phyloP scores from a whole-genome alignment of 2,888 invertebrate species.

The Andrena haemorrhoa region DNA sequence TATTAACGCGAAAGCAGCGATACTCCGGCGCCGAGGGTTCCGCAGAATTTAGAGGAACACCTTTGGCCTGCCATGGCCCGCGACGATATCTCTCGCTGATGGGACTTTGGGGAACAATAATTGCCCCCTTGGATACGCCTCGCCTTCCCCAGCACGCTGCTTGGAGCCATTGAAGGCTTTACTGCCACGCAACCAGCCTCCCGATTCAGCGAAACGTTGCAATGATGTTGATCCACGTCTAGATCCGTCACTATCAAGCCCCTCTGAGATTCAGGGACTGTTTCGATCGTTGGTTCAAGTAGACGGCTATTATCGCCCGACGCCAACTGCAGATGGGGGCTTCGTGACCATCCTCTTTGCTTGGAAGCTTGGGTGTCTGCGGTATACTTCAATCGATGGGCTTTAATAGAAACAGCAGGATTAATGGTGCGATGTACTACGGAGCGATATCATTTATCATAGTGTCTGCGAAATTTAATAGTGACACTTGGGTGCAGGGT shows the following conservation, averaged over 20 bases:
- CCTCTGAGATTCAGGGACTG: not conserved
- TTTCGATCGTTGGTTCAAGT: not conserved
- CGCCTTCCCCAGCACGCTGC: constrained; percentile 57
- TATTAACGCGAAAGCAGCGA: constrained; percentile 55
- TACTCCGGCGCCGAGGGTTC: constrained; percentile 32
- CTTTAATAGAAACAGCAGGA: no score
- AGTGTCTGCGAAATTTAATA: no score
- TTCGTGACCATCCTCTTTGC: not conserved
- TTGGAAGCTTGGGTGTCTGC: not conserved
- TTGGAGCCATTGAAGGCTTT: constrained; percentile 70
- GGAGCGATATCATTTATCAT: no score
- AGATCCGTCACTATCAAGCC: constrained; percentile 9
- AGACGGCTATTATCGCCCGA: not conserved
- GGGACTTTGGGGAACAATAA: constrained; percentile 81
- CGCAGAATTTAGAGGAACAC: constrained; percentile 55
- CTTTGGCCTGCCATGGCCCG: constrained; percentile 68
- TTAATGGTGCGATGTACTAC: no score
- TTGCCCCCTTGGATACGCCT: constrained; percentile 62
- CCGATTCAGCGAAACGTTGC: constrained; percentile 56
- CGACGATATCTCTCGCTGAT: constrained; percentile 77
- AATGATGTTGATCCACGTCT: constrained; percentile 58
- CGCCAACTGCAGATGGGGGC: not conserved
- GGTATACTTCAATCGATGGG: not conserved
- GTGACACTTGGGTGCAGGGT: no score
- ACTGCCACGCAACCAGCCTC: constrained; percentile 68